Evolutionary conservation across 53 echinoderm and acorn worm genomes (phyloP), one percentile per base, ranked within the genome.

Genomic region (Stichopus horrens): DNA sequence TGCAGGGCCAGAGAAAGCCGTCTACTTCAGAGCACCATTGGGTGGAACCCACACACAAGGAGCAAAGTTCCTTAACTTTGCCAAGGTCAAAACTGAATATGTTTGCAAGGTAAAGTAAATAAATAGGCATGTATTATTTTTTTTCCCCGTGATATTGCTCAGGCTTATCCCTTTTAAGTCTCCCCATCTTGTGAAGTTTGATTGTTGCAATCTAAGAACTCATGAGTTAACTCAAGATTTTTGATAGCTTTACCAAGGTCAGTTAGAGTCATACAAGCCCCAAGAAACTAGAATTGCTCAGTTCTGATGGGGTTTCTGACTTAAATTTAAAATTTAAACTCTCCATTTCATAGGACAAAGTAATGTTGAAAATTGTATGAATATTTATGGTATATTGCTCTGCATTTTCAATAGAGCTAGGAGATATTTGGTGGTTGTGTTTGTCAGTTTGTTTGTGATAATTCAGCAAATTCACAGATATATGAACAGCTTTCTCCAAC

Each of bases 81-180:
- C 96, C 76, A 99, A 99, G 88, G 83, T 99, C 88, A 99, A 99
- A 91, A 94, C 99, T 4, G 99, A 99, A 84, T 99, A 99, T 79
- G 83, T 90, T 10, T 99, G 96, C 94, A 99, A 99, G 96, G 99
- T 96, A 89, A 75, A 83, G 23, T 5, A n/a, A n/a, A n/a, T 67
- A 11, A 67, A n/a, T n/a, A 37, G 37, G 37, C 37, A 37, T 2
- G 37, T 0, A 1, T 37, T 37, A 0, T 37, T 2, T 2, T 37
- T 37, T 37, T 2, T 37, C 37, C 14, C 9, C 9, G 9, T 65
- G 3, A 67, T 67, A 37, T 37, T 2, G 37, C 37, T 37, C 37
- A 37, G 37, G 37, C 37, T 37, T 37, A 2, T 37, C 37, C 0
- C 37, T 37, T 37, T 37, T 37, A 37, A 37, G 37, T 37, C 37